Conservation (phyloP, 30 jellyfish, hydroid and myxozoan species). For the Hydra vulgaris region DNA sequence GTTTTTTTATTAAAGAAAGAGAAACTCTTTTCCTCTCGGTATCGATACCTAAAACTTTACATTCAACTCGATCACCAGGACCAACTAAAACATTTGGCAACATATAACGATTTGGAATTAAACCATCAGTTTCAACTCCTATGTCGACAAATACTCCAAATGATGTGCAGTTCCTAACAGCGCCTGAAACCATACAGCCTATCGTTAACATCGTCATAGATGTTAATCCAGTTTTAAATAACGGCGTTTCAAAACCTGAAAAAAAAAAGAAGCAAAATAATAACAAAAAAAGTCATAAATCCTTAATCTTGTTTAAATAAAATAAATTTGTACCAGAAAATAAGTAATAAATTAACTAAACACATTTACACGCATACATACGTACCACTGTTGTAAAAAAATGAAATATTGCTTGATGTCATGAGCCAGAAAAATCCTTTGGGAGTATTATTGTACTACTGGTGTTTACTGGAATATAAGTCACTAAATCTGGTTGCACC, state of each 20-base stretch:
- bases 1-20: constrained; percentile 8
- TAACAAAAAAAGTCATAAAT: not conserved
- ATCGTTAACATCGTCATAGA: constrained; percentile 31
- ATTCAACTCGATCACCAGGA: constrained; percentile 84
- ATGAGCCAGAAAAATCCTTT: too few species aligned
- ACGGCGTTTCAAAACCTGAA: constrained; percentile 63
- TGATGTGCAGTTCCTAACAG: constrained; percentile 57
- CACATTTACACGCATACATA: too few species aligned
- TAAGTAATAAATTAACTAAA: too few species aligned
- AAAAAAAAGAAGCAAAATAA: not conserved
- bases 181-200: constrained; percentile 55
- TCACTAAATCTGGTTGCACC: too few species aligned
- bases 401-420: too few species aligned
- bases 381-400: too few species aligned
- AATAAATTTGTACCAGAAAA: too few species aligned
- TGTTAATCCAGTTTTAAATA: constrained; percentile 40
- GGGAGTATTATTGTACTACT: too few species aligned
- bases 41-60: constrained; percentile 47
- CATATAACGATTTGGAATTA: constrained; percentile 16
- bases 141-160: constrained; percentile 86
- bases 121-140: constrained; percentile 52
- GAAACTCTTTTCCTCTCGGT: constrained; percentile 38
- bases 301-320: too few species aligned
- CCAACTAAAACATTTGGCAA: constrained; percentile 40
- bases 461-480: too few species aligned